These are phyloP conservation scores for Apis cerana DNA, from an alignment of 1,140 invertebrate genomes.

Conservation along the genomic window DNA sequence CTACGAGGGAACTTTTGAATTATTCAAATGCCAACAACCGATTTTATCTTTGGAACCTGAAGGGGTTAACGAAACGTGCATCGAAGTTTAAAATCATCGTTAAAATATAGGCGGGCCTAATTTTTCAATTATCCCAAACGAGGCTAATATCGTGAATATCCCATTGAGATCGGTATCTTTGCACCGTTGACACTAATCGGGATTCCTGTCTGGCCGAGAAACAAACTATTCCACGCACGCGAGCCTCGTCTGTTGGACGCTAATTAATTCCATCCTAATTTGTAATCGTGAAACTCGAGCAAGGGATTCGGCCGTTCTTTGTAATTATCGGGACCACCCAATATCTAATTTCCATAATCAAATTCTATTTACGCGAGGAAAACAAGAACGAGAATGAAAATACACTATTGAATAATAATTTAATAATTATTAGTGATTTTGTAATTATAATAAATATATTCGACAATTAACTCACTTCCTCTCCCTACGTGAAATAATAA, in stretches of 20 bases:
- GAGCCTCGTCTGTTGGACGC: background rate
- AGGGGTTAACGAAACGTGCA: too few species aligned
- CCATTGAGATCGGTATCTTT: background rate
- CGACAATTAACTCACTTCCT: too few species aligned
- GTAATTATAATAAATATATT: too few species aligned
- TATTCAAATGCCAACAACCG: too few species aligned
- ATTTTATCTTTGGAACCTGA: too few species aligned
- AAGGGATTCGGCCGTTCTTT: background rate
- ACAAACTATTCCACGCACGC: slow-evolving; percentile 3
- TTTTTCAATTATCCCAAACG: background rate
- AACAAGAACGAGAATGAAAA: background rate
- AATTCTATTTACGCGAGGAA: background rate
- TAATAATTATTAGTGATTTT: too few species aligned
- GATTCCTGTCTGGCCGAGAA: too few species aligned
- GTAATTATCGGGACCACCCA: background rate
- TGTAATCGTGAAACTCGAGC: slow-evolving; percentile 15
- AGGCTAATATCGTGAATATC: background rate
- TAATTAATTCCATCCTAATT: slow-evolving; percentile 30
- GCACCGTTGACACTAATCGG: background rate
- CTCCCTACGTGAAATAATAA: too few species aligned
- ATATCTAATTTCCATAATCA: slow-evolving; percentile 26
- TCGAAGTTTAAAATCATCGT: too few species aligned
- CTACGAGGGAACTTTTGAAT: too few species aligned
- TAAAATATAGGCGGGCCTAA: background rate
- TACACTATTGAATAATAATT: too few species aligned